Base-by-base conservation (phyloP, 2,888 invertebrate genomes). In the Eupsilia transversa region DNA sequence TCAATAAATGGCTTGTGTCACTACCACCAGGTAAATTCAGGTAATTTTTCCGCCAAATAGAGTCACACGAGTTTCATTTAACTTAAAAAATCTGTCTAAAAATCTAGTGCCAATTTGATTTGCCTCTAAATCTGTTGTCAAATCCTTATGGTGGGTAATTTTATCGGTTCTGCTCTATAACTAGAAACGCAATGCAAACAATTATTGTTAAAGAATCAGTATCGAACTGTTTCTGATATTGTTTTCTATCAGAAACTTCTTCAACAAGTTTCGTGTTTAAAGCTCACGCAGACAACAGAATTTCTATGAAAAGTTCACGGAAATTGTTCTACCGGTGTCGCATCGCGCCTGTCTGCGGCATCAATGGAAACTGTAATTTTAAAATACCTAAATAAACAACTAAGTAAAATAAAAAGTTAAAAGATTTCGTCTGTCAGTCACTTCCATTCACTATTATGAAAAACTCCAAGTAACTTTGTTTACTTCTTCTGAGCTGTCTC, bases 401-500 rank as follows among this genome's bases (percentile, higher is more conserved):
- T 30, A 10, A 23, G 33, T 23, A 5, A 33, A 33, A 30, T 3
- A 54, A 56, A 30, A 10, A 56, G n/a, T 14, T 54, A 20, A 20
- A 33, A 30, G 4, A 20, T 23, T 30, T 23, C 41, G 0, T 2
- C 35, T 46, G 52, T 33, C 70, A 4, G 52, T 33, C 70, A 4
- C 46, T 76, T 76, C 46, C 33, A 76, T 78, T 61, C n/a, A 0
- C 3, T 27, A 0, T 38, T 23, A 54, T 27, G 2, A 38, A 54
- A 35, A 76, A 60, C 43, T 52, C 43, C 7, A 27, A 56, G 27
- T 17, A 61, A 61, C 70, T 70, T 54, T 77, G 54, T 78, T 49
- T 33, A 27, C 33, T 66, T 65, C 9, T 63, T 30, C 20, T 1
- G 14, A 23, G 46, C 23, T 33, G 38, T 61, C 52, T 77, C 14